Base-by-base conservation (phyloP, 2,113 vertebrate species). In the Oreochromis niloticus region DNA sequence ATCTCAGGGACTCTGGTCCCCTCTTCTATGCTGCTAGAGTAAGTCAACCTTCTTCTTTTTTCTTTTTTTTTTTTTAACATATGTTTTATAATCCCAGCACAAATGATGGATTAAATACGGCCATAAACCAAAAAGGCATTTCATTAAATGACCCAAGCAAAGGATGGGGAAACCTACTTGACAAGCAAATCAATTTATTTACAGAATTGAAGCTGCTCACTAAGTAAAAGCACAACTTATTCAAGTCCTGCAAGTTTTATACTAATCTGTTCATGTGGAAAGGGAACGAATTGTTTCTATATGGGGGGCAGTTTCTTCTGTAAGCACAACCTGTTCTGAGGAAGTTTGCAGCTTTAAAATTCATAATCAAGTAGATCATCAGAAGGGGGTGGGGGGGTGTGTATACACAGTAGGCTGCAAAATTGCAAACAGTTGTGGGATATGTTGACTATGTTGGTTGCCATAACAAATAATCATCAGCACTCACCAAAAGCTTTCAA, bases 11-110 rank as follows among this genome's bases (percentile, higher is more conserved):
- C 12, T 95, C 97, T 71, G 90, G 97, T 78, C 95, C 96, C 27
- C 85, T 97, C 22, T 91, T 97, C 2, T 98, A 97, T 86, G 85
- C 96, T 86, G 88, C 97, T 19, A 96, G 96, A 94, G 98, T 99
- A 94, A 96, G 95, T 89, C 2, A 0, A 4, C 22, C 2, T 30
- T n/a, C n/a, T n/a, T n/a, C n/a, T 24, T 24, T 24, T 41, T 30
- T 24, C 16, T 24, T 41, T 30, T 24, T 24, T 16, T 41, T 24
- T 24, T 24, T 24, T 24, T 41, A 71, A 71, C 39, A 43, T 0
- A 2, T 3, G n/a, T 27, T 48, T 73, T 73, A 27, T 7, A 48
- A 48, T 73, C 68, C 41, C 41, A 73, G 5, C 13, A 73, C 13
- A 0, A 9, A 46, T 73, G 12, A 73, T 27, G 68, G 68, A 11